Evolutionary conservation across 2,888 invertebrate genomes (phyloP), one percentile per base, ranked within the genome.

Genomic region (Coecobrya sp.): DNA sequence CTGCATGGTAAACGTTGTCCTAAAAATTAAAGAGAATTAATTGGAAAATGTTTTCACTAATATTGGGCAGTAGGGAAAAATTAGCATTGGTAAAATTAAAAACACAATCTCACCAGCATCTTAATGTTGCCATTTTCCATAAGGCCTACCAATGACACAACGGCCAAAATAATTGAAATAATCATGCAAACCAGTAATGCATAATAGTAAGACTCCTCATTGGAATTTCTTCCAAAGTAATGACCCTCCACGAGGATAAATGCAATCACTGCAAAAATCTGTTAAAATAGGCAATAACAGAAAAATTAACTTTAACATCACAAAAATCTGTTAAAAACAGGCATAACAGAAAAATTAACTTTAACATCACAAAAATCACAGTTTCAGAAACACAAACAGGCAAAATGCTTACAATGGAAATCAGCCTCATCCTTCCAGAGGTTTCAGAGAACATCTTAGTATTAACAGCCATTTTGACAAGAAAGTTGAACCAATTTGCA

Each of bases 71-170:
- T 79, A n/a, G n/a, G n/a, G n/a, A n/a, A n/a, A n/a, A 7, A 36
- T 36, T n/a, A n/a, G 49, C 73, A 11, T 79, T 30, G 16, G 16
- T 42, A 52, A 62, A n/a, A 13, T 42, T n/a, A n/a, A n/a, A n/a
- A n/a, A n/a, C n/a, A n/a, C n/a, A n/a, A n/a, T 10, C 94, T 92
- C 88, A 94, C 94, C 79, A 94, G 52, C 92, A 93, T 93, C 88
- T 91, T 89, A 52, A 93, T 76, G 52, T 94, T 92, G 22, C 86
- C 89, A 79, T 93, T 94, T 16, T 94, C 94, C 93, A 94, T 86
- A 49, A 94, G 92, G 8, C 94, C 94, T 16, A 94, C 16, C 19
- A 94, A n/a, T 0, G 91, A 89, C 2, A 91, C 70, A 8, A 94
- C 49, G 3, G 93, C 92, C 84, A 94, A 91, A 8, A 94, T 87